These are phyloP conservation scores for Pangasianodon gigas DNA, from an alignment of 2,113 vertebrate species.

Conservation along the genomic window DNA sequence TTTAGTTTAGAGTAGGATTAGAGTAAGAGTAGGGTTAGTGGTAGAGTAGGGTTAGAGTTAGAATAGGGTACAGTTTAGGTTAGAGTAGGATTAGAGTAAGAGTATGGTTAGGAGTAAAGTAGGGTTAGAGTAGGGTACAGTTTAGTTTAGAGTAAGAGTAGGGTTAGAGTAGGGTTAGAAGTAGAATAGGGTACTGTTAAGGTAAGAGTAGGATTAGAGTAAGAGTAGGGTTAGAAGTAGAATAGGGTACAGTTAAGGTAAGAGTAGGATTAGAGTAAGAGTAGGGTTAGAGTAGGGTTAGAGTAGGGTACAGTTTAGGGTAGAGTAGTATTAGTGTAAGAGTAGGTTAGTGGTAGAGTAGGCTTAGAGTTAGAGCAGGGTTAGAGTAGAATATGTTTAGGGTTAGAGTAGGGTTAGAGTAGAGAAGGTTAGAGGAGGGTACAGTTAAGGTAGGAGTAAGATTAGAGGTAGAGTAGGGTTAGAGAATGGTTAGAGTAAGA, in stretches of 20 bases:
- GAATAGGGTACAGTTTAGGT: background rate
- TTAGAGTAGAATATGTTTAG: background rate
- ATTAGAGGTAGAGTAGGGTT: background rate
- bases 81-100: background rate
- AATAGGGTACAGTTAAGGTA: background rate
- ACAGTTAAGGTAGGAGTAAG: background rate
- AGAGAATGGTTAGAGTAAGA: too few species aligned
- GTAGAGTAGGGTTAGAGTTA: background rate
- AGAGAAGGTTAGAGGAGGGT: background rate
- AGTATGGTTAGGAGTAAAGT: background rate
- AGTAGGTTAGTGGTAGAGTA: background rate
- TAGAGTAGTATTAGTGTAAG: background rate
- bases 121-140: background rate
- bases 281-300: background rate
- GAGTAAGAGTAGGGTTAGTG: background rate
- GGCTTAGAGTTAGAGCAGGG: background rate
- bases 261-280: background rate
- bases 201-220: background rate
- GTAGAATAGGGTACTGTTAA: background rate
- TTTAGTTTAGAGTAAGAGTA: background rate
- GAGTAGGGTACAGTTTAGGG: too few species aligned
- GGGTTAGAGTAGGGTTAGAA: background rate
- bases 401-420: background rate
- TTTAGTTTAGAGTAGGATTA: background rate
- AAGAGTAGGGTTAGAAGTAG: background rate